A percentile compares a stretch with the other conserved stretches of the same genome.
Evolutionary conservation across 2,797 vertebrate genomes (phyloP).

Genomic region (Enteromius treurensis): DNA sequence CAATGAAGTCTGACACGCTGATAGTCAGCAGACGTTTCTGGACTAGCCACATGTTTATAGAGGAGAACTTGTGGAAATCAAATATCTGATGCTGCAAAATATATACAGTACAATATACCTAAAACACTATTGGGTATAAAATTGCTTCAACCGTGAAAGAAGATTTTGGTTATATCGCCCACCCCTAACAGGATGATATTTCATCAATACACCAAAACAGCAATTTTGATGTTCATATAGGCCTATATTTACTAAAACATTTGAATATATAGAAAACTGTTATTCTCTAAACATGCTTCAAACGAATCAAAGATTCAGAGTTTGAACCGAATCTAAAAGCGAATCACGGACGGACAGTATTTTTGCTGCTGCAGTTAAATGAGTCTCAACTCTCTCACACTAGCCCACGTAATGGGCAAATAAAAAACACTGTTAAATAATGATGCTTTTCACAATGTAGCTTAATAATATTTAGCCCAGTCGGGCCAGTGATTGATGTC

Average conservation of each 20-base stretch:
- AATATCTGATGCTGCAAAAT: not conserved
- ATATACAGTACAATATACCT: not conserved
- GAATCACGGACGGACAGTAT: not conserved
- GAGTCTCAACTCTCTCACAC: not conserved
- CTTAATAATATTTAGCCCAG: not conserved
- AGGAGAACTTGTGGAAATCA: not conserved
- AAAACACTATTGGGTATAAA: not conserved
- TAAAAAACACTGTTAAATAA: not conserved
- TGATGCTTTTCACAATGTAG: not conserved
- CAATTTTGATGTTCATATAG: not conserved
- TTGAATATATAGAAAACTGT: not conserved
- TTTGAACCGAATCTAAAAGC: not conserved
- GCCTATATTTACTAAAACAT: not conserved
- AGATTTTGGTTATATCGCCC: too few relatives aligned
- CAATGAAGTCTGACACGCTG: constrained; percentile 43
- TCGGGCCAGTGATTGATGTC: constrained; percentile 4
- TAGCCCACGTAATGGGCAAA: not conserved
- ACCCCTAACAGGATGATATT: not conserved
- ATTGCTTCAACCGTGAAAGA: too few relatives aligned
- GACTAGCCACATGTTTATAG: not conserved
- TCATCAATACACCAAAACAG: not conserved
- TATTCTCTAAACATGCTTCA: not conserved
- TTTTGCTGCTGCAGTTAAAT: not conserved
- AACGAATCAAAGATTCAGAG: not conserved
- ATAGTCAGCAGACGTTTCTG: not conserved